Base-by-base conservation (phyloP, 2,888 invertebrate genomes). In the Cataglyphis altisquamis region DNA sequence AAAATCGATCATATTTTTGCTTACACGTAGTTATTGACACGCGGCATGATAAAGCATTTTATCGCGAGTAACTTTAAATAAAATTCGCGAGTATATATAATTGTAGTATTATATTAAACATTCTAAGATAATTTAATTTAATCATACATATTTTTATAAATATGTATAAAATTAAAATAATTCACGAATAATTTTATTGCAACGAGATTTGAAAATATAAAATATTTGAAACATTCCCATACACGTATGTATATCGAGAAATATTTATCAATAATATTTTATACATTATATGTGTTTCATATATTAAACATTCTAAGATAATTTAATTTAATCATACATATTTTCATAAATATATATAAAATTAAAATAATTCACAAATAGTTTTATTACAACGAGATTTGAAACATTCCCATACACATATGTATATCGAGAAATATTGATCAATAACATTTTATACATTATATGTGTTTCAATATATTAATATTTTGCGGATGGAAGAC, bases 1-100 rank as follows among this genome's bases (percentile, higher is more conserved):
- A 62, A 68, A 70, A 60, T 80, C 72, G 29, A 66, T 55, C 4
- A 29, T 29, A n/a, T 55, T 36, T 77, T 77, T 32, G 57, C 21
- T 78, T 78, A 8, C 57, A 25, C 29, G 15, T 8, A 9, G 32
- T 21, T 36, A 5, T 52, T 57, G n/a, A 21, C 21, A 45, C 21
- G 18, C 29, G 12, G 12, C 21, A 36, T 18, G 21, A 60, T 45
- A 45, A 78, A 72, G 1, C 15, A 12, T 48, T 63, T 62, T 21
- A 12, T 55, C 39, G n/a, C 66, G 21, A 41, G 12, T n/a, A 25
- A 1, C 10, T 75, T n/a, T 36, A 21, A 6, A 15, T 0, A 4
- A 48, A 32, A 10, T 12, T 63, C 2, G n/a, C 10, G 3, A 48
- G 15, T 15, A 57, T 18, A 41, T 32, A 32, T 6, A 18, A 57